Base-by-base conservation (phyloP, 1,140 invertebrate genomes). In the Bombus superbus region DNA sequence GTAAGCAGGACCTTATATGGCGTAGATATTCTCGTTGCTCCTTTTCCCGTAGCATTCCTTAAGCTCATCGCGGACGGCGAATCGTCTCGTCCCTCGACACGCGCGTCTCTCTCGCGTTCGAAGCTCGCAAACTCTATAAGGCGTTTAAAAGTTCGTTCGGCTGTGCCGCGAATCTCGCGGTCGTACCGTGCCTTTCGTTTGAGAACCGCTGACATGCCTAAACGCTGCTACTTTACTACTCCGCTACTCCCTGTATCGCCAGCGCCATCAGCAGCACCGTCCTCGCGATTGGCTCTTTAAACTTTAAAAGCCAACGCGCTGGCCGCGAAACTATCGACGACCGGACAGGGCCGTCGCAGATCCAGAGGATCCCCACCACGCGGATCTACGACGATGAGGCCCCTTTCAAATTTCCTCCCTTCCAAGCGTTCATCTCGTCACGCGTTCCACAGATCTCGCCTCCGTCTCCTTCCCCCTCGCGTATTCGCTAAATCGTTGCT, bases 221-320 rank as follows among this genome's bases (percentile, higher is more conserved):
- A 90, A 90, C 91, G 88, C 83, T 77, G 79, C 44, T 85, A 79
- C 76, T 72, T 74, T 68, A 68, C 64, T 35, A 68, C 66, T 68
- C 35, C 35, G 66, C 32, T 68, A 22, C 35, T 68, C 66, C 64
- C 68, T 69, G 59, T 81, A 68, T 40, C 81, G 68, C 40, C 69
- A 69, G 40, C 69, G 28, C 38, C 69, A 72, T 35, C 71, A 79
- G 68, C 40, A 80, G 68, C 35, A 81, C 87, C 62, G 77, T 79
- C 42, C 62, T 79, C 59, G 81, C 87, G 89, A 89, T 93, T 90
- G 93, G 94, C 92, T 94, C 94, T 95, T 94, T 94, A 94, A 95
- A 95, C 89, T 95, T 95, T 95, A 95, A 95, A 95, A 94, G 93
- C 93, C 93, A 92, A 86, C 88, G 85, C 64, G 64, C 76, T 57